Evolutionary conservation across 2,113 vertebrate species (phyloP), one percentile per base, ranked within the genome.

Genomic region (Paedocypris sp.): DNA sequence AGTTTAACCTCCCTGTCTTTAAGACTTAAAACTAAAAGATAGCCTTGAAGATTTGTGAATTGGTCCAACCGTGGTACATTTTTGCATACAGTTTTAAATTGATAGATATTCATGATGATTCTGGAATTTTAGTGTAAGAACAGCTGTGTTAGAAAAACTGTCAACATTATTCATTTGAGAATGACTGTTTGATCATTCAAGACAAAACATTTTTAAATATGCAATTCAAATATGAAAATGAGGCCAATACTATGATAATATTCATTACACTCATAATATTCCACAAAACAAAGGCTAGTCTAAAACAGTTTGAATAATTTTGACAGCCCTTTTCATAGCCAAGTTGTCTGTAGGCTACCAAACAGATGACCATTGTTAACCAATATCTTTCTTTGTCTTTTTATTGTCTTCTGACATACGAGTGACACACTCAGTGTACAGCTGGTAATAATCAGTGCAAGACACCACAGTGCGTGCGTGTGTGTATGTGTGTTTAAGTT

Each of bases 291-390:
- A 51, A 62, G 45, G 36, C 66, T 61, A 36, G 47, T 68, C 65
- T 63, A 63, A 61, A 60, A 50, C 48, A 42, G 46, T 69, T 64
- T 64, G 69, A 75, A 75, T 75, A 64, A 68, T 70, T 68, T 67
- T 74, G 73, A 78, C 76, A 78, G 76, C 62, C 47, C 54, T 69
- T 71, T 68, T 70, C 69, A 66, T 67, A 64, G 31, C 29, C 42
- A 50, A 36, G 38, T 42, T 65, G 64, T 67, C 62, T 58, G 28
- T 62, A 58, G 36, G 64, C 64, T 66, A 66, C 60, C 53, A 76
- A 54, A 74, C 73, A 73, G 60, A 71, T 76, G 51, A 67, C 63
- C 64, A 76, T 78, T 78, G 76, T 78, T 74, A 60, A 23, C 35
- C 59, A 66, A 72, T 74, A 70, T 77, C 69, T 75, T 69, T 67